Base-by-base conservation (phyloP, 2,113 vertebrate genomes). In the Silurus glanis region DNA sequence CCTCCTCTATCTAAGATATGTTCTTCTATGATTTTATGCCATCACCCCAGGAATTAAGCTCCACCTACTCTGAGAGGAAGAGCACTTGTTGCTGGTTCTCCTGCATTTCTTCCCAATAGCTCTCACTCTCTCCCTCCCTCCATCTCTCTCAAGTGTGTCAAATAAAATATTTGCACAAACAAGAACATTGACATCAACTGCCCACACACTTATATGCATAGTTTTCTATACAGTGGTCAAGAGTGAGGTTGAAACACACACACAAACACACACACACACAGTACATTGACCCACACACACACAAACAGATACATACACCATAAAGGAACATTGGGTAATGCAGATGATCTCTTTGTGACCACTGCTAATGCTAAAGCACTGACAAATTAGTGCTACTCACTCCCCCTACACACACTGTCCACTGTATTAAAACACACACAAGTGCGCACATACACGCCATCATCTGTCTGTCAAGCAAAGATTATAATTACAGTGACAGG, bases 401-500 rank as follows among this genome's bases (percentile, higher is more conserved):
- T 28, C 49, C n/a, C 51, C 13, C 66, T 8, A 71, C 72, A 81
- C 37, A 80, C 72, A 80, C 49, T 74, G 69, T 67, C 72, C 23
- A 8, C 25, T 25, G 21, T 72, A 62, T 47, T 62, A 62, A 82
- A 80, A 78, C 80, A 76, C 67, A 58, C 19, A 74, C 23, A 69
- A 23, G 71, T 55, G 1, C 49, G 45, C 5, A 25, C 62, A 49
- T 55, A 75, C 64, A 71, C 66, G 81, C 49, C 85, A 49, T 83
- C 61, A 83, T 87, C 87, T 78, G 82, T 80, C 69, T 87, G 83
- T 93, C 90, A 91, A 90, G 80, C 85, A 62, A 71, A 85, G 66
- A 6, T 51, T 86, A 47, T 89, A 61, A 92, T 92, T 87, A 80
- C 85, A 90, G 84, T 88, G 92, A 92, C 92, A 91, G 88, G 74